Base-by-base conservation (phyloP, 2,797 vertebrate species). In the Limosa lapponica region DNA sequence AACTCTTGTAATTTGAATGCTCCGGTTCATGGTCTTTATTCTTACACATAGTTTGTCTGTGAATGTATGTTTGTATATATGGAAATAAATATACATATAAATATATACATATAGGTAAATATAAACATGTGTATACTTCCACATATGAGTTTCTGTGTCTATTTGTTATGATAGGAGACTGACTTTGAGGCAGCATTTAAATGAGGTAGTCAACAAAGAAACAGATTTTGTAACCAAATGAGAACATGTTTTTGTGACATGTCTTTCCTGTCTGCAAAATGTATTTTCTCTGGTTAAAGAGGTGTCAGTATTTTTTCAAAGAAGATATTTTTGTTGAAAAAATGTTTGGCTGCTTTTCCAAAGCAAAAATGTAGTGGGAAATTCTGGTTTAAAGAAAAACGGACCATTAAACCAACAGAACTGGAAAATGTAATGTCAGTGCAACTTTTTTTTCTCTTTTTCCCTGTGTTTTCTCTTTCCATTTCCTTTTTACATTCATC, bases 151-250 rank as follows among this genome's bases (percentile, higher is more conserved):
- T 91, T 92, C 70, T 94, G 48, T 87, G 86, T 92, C 85, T 94
- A 87, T 94, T 94, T 97, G 84, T 96, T 95, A 93, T 93, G 93
- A 95, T 89, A 93, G 79, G 54, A 95, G 89, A 72, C 85, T 91
- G 92, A 96, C 77, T 96, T 85, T 74, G 89, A 91, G 75, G 92
- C 79, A 92, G 86, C 83, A 96, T 96, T 93, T 95, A 95, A 94
- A 97, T 93, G 59, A 96, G 65, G 81, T 74, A 95, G 89, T 95
- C 93, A 90, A 94, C 87, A 91, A 95, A 96, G 94, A 90, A 95
- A 95, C 91, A 95, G 92, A 95, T 93, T 96, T 96, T 94, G 94
- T 93, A 95, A 93, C 89, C 79, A 94, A 94, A 96, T 94, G 85
- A 95, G 94, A 96, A 94, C 89, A 94, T 92, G 82, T 95, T 96